Base-by-base conservation (phyloP, 2,113 vertebrate genomes). In the Zosterops lateralis region DNA sequence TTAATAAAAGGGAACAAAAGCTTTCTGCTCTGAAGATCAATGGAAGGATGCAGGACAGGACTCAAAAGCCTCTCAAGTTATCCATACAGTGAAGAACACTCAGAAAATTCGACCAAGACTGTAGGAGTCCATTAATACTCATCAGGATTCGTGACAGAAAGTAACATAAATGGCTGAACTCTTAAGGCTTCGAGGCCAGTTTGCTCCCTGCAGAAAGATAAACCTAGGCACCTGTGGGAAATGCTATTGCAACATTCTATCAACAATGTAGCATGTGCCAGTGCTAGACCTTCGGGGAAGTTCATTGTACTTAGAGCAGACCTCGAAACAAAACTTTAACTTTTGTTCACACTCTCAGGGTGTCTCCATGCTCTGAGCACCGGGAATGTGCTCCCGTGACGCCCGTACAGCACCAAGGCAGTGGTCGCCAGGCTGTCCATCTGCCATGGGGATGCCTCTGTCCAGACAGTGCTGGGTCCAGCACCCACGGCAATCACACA, bases 381-480 rank as follows among this genome's bases (percentile, higher is more conserved):
- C 3, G 5, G 17, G 68, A 34, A 3, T 0, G 20, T 1, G 7
- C 20, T 44, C 21, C 18, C 19, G 7, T 15, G 34, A 47, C 29
- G 18, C 20, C 82, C 42, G 3, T 7, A 7, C 9, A 62, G 51
- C 42, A 65, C 45, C 20, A 6, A 32, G 10, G 80, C 71, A 15
- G 36, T 0, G 8, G 32, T 12, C 62, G 19, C 34, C 25, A 42
- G 25, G 24, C 31, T 71, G 47, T 16, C 6, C 31, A 17, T 26
- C 15, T 31, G 54, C 40, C 32, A 32, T 14, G 3, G 12, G 3
- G 3, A 10, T 20, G 40, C 22, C 45, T 6, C 6, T 6, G 16
- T 25, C 31, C 42, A 48, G 28, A 44, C 0, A 0, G 2, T 21
- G 0, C 11, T 12, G 18, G 6, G n/a, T 40, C 67, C 36, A 22